These are phyloP conservation scores for Drosophila atripex DNA, from an alignment of 2,888 invertebrate genomes.

Conservation along the genomic window DNA sequence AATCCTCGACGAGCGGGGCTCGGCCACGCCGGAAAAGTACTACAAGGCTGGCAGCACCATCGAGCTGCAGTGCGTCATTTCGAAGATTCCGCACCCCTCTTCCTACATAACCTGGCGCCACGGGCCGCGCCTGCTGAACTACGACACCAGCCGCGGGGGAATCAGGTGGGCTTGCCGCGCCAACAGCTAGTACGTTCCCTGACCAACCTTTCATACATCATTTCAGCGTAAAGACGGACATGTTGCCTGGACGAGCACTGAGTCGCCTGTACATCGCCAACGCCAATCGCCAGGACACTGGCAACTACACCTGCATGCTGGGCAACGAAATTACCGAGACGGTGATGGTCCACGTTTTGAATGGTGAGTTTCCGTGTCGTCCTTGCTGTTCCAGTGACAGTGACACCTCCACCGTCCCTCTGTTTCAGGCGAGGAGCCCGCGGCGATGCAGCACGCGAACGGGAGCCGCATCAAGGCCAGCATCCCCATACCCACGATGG, in stretches of 20 bases:
- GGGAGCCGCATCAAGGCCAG: conserved; percentile 61
- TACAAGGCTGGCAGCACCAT: conserved; percentile 93
- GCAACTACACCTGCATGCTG: conserved; percentile 91
- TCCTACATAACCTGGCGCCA: conserved; percentile 92
- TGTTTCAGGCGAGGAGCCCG: conserved; percentile 83
- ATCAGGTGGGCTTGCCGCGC: conserved; percentile 86
- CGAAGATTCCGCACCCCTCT: conserved; percentile 90
- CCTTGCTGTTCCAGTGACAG: neutral
- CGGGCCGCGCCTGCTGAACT: conserved; percentile 89
- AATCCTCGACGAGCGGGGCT: conserved; percentile 91
- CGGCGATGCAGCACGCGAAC: conserved; percentile 84
- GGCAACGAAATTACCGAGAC: conserved; percentile 89
- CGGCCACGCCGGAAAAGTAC: conserved; percentile 90
- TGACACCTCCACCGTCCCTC: neutral
- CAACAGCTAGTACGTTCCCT: neutral
- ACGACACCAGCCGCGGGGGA: conserved; percentile 91
- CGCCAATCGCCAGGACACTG: conserved; percentile 90
- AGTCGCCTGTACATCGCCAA: conserved; percentile 92
- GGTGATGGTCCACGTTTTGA: conserved; percentile 90
- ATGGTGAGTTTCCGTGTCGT: conserved; percentile 86
- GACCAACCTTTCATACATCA: neutral
- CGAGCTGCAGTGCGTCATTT: conserved; percentile 91
- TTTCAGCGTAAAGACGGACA: conserved; percentile 91
- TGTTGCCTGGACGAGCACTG: conserved; percentile 88
- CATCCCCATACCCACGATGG: conserved; percentile 68